Evolutionary conservation across 2,113 vertebrate genomes (phyloP).

Genomic region (Ifrita kowaldi): DNA sequence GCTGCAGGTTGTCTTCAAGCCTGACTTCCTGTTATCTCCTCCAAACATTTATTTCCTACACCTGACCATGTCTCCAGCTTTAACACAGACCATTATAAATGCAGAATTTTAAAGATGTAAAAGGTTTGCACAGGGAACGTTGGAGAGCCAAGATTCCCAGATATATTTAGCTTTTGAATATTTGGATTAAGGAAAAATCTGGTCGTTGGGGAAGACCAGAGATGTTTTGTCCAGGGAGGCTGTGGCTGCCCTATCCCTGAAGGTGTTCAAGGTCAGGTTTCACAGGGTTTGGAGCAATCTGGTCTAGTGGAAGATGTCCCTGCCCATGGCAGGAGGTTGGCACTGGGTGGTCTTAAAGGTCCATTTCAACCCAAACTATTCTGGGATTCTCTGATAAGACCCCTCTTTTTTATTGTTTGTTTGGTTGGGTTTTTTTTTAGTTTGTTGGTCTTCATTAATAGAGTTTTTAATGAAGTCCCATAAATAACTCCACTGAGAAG

Average conservation of each 20-base stretch:
- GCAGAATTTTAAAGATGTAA: not conserved
- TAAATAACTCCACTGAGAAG: not conserved
- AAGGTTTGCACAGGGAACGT: fast-evolving
- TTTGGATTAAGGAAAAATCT: not conserved
- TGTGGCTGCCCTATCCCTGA: not conserved
- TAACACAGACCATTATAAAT: not conserved
- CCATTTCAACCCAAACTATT: not conserved
- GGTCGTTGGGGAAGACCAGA: not conserved
- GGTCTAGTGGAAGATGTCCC: not conserved
- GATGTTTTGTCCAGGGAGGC: not conserved
- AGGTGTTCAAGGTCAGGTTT: not conserved
- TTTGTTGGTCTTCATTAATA: not conserved
- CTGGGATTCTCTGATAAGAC: not conserved
- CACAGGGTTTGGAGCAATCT: not conserved
- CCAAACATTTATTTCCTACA: not conserved
- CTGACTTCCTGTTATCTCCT: not conserved
- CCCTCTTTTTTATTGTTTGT: not conserved
- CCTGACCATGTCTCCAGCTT: not conserved
- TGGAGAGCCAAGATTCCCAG: not conserved
- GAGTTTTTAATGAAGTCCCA: not conserved
- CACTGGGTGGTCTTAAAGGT: not conserved
- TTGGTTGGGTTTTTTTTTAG: not conserved
- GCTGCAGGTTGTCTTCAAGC: not conserved
- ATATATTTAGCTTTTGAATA: not conserved
- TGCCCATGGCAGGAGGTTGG: not conserved